A percentile compares a stretch with the other conserved stretches of the same genome.
These are phyloP conservation scores for Coranthus polyacanthus DNA, from an alignment of 2,797 vertebrate species.

Conservation along the genomic window DNA sequence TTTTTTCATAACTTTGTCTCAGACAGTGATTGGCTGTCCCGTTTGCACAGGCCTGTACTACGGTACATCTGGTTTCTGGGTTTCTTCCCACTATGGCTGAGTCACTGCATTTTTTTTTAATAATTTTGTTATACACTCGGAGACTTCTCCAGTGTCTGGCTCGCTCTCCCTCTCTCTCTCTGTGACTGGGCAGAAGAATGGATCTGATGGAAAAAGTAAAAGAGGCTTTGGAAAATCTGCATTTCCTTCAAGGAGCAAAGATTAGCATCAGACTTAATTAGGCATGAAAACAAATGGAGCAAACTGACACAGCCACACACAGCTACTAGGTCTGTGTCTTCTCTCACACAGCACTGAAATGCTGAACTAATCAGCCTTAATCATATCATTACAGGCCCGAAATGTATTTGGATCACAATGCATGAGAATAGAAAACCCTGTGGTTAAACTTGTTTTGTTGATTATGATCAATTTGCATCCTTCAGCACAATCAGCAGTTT, in stretches of 20 bases:
- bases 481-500: not conserved
- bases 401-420: slow-evolving; percentile 1
- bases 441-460: not conserved
- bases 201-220: slow-evolving; percentile 46
- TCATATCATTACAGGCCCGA: slow-evolving; percentile 38
- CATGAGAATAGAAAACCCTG: slow-evolving; percentile 8
- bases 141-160: slow-evolving; percentile 25
- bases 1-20: not conserved
- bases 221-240: slow-evolving; percentile 23
- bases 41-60: not conserved
- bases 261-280: slow-evolving; percentile 57
- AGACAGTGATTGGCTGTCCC: not conserved
- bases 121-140: not conserved
- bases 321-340: slow-evolving; percentile 22
- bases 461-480: not conserved
- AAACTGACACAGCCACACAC: slow-evolving; percentile 41
- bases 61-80: slow-evolving; percentile 15
- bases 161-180: not conserved
- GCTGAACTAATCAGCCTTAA: slow-evolving; percentile 61
- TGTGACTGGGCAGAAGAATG: slow-evolving; percentile 17
- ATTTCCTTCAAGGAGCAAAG: slow-evolving; percentile 19
- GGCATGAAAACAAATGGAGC: slow-evolving; percentile 36
- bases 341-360: slow-evolving; percentile 26
- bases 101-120: slow-evolving; percentile 17
- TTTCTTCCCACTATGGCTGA: slow-evolving; percentile 11